Percentiles rank a stretch among this genome's conserved stretches.
Evolutionary conservation across 2,888 invertebrate species (phyloP).

Genomic region (Glaucopsyche alexis): DNA sequence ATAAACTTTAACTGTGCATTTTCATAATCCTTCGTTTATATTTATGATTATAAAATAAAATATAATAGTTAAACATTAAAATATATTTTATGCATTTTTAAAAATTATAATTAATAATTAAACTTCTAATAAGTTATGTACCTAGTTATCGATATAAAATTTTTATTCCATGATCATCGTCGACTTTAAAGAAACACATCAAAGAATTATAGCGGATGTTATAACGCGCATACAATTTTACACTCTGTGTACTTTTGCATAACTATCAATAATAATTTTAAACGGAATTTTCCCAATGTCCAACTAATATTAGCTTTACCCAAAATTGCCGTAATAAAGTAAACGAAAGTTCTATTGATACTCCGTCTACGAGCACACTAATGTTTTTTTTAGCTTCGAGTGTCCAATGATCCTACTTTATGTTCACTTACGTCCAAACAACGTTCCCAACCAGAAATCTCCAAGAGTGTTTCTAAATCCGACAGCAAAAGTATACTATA

Average conservation of each 20-base stretch:
- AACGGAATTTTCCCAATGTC: neutral
- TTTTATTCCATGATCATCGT: neutral
- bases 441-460: neutral
- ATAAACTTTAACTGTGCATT: too few species aligned
- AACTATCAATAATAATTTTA: neutral
- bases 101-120: too few species aligned
- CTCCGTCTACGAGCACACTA: neutral
- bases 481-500: conserved; percentile 40
- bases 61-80: too few species aligned
- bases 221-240: neutral
- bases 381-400: conserved; percentile 8
- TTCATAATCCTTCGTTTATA: too few species aligned
- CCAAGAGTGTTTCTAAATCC: conserved; percentile 38
- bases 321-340: neutral
- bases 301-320: neutral
- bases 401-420: conserved; percentile 24
- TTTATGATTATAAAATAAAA: too few species aligned
- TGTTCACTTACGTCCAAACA: conserved; percentile 20
- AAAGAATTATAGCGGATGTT: conserved; percentile 1
- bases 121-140: too few species aligned
- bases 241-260: neutral
- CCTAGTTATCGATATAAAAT: too few species aligned
- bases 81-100: too few species aligned
- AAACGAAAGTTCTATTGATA: neutral
- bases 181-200: neutral